phyloP scores from a whole-genome alignment of 2,888 invertebrate species.

The Eulithis testata region DNA sequence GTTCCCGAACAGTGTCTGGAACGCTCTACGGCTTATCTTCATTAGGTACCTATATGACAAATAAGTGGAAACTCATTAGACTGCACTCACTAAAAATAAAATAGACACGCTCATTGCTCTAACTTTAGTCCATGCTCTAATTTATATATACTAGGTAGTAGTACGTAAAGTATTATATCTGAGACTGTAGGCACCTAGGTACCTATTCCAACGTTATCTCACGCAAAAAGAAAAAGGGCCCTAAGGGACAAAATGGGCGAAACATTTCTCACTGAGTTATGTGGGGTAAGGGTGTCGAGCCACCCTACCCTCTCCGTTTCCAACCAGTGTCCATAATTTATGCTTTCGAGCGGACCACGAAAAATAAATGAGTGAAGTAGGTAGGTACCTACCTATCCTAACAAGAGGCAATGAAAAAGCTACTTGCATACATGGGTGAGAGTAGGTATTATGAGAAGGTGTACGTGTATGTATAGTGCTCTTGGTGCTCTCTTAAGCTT shows the following conservation, averaged over 20 bases:
- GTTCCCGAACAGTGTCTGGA: too few relatives aligned
- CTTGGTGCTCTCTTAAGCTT: neutral
- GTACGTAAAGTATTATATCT: too few relatives aligned
- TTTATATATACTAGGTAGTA: too few relatives aligned
- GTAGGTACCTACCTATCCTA: constrained; percentile 36
- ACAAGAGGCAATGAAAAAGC: constrained; percentile 69
- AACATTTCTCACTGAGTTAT: constrained; percentile 77
- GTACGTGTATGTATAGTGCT: constrained; percentile 6
- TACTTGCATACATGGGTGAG: constrained; percentile 50
- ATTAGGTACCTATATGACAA: too few relatives aligned
- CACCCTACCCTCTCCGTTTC: constrained; percentile 62
- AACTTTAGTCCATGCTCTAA: too few relatives aligned
- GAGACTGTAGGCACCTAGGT: too few relatives aligned
- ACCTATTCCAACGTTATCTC: constrained; percentile 77
- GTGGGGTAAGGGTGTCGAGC: constrained; percentile 43
- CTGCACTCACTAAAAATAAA: too few relatives aligned
- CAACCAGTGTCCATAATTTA: constrained; percentile 81
- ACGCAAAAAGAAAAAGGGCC: constrained; percentile 67
- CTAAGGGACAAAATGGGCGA: constrained; percentile 73
- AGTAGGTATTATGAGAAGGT: constrained; percentile 14
- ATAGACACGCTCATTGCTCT: too few relatives aligned
- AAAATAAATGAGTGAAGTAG: constrained; percentile 73
- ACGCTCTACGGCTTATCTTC: too few relatives aligned
- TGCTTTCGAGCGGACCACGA: constrained; percentile 76
- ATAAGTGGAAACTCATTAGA: too few relatives aligned